These are phyloP conservation scores for Bombycilla garrulus DNA, from an alignment of 2,113 vertebrate genomes.

Conservation along the genomic window DNA sequence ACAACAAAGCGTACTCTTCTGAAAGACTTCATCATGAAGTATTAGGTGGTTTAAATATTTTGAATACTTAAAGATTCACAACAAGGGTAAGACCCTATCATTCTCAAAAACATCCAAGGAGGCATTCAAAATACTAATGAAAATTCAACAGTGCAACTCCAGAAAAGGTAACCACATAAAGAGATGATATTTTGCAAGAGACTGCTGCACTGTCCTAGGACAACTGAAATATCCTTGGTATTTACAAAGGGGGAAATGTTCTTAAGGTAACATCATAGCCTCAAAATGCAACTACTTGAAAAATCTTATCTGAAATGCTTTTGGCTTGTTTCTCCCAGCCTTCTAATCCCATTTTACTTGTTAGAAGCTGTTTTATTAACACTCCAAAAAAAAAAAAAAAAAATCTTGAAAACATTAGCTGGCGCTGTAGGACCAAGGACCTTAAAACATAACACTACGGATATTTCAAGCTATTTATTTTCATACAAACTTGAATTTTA, in stretches of 20 bases:
- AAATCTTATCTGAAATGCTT: neutral
- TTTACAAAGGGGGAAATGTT: neutral
- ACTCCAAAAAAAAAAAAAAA: neutral
- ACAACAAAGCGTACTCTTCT: neutral
- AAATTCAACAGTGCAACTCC: neutral
- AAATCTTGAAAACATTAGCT: neutral
- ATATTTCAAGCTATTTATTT: neutral
- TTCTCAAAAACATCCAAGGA: neutral
- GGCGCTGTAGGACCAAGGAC: neutral
- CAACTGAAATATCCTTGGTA: neutral
- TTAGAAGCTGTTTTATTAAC: neutral
- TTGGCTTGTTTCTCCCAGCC: neutral
- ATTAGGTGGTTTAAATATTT: neutral
- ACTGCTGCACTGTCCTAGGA: neutral
- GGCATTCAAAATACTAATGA: neutral
- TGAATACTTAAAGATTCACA: neutral
- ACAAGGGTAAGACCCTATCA: neutral
- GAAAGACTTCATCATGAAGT: neutral
- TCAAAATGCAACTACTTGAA: neutral
- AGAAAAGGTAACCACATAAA: neutral
- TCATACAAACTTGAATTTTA: neutral
- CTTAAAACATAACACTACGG: neutral
- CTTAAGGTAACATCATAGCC: neutral
- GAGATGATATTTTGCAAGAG: neutral
- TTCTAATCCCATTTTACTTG: neutral